These are phyloP conservation scores for Dolichoris vasculosae DNA, from an alignment of 1,140 invertebrate genomes.

Conservation along the genomic window DNA sequence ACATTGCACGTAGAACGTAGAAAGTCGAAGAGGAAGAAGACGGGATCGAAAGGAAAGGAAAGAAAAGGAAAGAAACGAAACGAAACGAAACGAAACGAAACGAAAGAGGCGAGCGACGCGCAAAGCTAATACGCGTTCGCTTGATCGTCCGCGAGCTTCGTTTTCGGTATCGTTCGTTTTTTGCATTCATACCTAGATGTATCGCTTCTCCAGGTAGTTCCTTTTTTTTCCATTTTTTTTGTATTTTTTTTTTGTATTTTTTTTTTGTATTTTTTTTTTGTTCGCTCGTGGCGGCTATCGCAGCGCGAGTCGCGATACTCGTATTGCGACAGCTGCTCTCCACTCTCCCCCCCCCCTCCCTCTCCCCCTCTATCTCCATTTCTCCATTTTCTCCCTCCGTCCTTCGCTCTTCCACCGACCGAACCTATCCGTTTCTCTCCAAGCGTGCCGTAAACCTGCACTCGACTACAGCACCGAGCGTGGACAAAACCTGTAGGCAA, in stretches of 20 bases:
- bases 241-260: background rate
- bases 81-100: background rate
- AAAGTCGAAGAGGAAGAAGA: constrained; percentile 18
- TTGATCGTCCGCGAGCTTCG: background rate
- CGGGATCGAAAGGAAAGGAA: background rate
- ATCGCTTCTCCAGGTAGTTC: background rate
- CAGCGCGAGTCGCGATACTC: background rate
- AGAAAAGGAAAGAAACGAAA: background rate
- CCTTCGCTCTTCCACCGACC: background rate
- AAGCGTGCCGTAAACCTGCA: background rate
- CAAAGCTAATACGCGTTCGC: background rate
- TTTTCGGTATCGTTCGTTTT: constrained; percentile 19
- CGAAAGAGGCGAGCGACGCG: no score
- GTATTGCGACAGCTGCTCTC: constrained; percentile 34
- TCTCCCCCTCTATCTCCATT: background rate
- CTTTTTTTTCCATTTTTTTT: background rate
- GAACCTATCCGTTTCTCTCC: background rate
- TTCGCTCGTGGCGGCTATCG: background rate
- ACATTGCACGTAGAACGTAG: constrained; percentile 9
- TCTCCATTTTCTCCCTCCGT: background rate
- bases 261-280: background rate
- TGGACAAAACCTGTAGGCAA: background rate
- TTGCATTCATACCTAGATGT: background rate
- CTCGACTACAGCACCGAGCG: background rate
- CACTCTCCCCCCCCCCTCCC: background rate